A percentile compares a stretch with the other conserved stretches of the same genome.
Conservation (phyloP, 2,797 vertebrate species). For the Neostethus bicornis region DNA sequence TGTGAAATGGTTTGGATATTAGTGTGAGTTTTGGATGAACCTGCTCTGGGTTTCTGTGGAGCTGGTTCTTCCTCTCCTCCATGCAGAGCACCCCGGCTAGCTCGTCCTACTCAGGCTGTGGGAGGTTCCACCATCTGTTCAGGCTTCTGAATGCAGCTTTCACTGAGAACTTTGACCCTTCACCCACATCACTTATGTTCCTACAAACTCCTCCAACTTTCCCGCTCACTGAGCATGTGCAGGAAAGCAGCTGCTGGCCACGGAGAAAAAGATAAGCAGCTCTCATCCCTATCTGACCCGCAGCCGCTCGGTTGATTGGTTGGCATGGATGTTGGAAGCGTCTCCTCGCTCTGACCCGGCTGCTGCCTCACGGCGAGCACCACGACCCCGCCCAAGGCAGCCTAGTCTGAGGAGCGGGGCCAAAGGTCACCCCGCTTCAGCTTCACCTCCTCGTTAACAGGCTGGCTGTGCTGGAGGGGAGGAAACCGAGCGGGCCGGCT, state of each 20-base stretch:
- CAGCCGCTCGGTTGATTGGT: constrained; percentile 47
- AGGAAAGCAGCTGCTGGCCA: constrained; percentile 22
- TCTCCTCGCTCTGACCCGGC: constrained; percentile 59
- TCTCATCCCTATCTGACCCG: constrained; percentile 19
- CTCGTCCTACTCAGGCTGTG: too few species aligned
- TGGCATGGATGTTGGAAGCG: constrained; percentile 54
- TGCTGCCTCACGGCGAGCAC: constrained; percentile 47
- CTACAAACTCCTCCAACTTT: constrained; percentile 4
- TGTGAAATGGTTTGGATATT: too few species aligned
- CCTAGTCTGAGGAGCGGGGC: constrained; percentile 47
- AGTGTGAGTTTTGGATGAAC: too few species aligned
- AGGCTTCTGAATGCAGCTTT: too few species aligned
- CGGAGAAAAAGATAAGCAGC: constrained; percentile 24
- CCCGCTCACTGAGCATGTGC: neutral
- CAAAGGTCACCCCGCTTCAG: constrained; percentile 55
- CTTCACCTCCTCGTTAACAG: constrained; percentile 49
- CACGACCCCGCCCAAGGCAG: constrained; percentile 46
- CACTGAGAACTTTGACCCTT: neutral
- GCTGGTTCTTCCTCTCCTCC: too few species aligned
- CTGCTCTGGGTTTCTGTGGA: too few species aligned
- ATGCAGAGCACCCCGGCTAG: too few species aligned
- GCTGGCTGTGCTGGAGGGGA: too few species aligned
- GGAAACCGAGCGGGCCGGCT: too few species aligned
- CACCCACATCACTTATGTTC: neutral
- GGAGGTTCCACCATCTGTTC: too few species aligned